Evolutionary conservation across 2,797 vertebrate genomes (phyloP).

Genomic region (Sebastes diploproa): DNA sequence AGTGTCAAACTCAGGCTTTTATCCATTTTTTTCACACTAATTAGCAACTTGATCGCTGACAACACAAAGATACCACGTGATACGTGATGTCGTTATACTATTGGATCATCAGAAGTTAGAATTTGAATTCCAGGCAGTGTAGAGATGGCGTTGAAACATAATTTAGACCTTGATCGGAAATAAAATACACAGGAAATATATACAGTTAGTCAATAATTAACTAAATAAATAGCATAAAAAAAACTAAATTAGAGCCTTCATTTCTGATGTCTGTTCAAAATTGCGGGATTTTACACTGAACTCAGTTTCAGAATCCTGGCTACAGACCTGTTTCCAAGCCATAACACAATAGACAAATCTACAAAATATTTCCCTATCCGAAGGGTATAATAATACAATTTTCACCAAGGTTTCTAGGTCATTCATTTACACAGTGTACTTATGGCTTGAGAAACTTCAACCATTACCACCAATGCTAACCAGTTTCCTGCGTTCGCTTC

Average conservation of each 20-base stretch:
- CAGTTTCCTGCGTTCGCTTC: not conserved
- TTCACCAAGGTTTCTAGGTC: not conserved
- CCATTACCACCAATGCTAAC: not conserved
- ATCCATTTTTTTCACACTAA: too few species aligned
- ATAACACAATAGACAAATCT: too few species aligned
- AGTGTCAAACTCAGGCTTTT: not conserved
- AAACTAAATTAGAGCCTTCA: not conserved
- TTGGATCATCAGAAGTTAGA: not conserved
- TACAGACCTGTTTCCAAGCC: not conserved
- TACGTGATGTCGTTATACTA: not conserved
- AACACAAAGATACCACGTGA: not conserved
- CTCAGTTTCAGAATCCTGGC: not conserved
- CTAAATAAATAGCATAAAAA: too few species aligned
- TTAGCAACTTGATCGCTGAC: not conserved
- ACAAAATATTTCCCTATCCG: not conserved
- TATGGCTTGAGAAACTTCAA: not conserved
- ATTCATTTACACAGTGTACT: not conserved
- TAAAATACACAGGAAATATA: not conserved
- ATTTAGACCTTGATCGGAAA: not conserved
- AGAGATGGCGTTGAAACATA: not conserved
- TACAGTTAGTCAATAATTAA: not conserved
- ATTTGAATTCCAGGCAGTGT: not conserved
- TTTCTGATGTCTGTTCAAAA: not conserved
- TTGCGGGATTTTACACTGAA: too few species aligned
- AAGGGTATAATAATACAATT: not conserved